Evolutionary conservation across 2,888 invertebrate species (phyloP), one percentile per base, ranked within the genome.

Genomic region (Falcaria lacertinaria): DNA sequence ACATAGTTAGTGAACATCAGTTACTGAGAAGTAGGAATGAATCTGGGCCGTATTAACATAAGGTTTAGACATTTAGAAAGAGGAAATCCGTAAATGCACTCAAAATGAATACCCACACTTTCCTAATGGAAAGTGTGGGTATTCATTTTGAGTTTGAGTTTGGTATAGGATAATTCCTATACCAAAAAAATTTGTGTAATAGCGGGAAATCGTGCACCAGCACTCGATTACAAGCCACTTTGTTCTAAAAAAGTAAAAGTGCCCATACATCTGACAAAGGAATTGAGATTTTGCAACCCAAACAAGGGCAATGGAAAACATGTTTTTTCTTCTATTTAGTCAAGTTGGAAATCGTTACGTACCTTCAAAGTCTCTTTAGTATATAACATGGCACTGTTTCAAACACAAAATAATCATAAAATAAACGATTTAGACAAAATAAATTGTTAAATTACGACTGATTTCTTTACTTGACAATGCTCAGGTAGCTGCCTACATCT

Each of bases 261-360:
- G 60, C 48, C 51, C 58, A 47, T 61, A 59, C 66, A 62, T 71
- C 74, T 83, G 76, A 86, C 87, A 86, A 86, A 86, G 85, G 80
- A 86, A 80, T 73, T 61, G 60, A 79, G 80, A 79, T 87, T 86
- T 84, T 75, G 82, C 80, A 85, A 83, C 60, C 64, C 66, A 73
- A 85, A 80, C 86, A 86, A 85, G 85, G 88, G 80, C 84, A 82
- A 62, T 71, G 47, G 64, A 76, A 74, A 81, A 82, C 80, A 78
- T 77, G 80, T 73, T 80, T 76, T 77, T 69, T 69, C 65, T 64
- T 62, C 52, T 52, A 63, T 52, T 60, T 62, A 47, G 54, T 40
- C 49, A n/a, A 47, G 48, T 42, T 8, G 7, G 48, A 47, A 49
- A 47, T 48, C 56, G 28, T 16, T 52, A 71, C 81, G 54, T 76